Conservation (phyloP, 1,140 invertebrate genomes). For the Penaeus chinensis region DNA sequence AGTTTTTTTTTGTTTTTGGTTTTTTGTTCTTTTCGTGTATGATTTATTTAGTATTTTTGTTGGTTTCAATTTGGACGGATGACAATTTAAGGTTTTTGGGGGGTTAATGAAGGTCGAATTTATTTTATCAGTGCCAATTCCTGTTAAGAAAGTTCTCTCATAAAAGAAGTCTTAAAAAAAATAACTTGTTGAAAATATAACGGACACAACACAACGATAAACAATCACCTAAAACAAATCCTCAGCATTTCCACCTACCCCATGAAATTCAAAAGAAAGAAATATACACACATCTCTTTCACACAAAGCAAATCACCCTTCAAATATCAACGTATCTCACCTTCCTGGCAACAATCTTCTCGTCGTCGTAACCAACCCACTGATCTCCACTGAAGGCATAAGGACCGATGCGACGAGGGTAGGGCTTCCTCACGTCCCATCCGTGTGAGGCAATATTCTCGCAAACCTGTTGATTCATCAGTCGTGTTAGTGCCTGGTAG, state of each 20-base stretch:
- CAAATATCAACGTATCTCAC: slow-evolving; percentile 24
- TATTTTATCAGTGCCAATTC: no score
- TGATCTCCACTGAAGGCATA: slow-evolving; percentile 88
- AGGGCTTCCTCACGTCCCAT: slow-evolving; percentile 85
- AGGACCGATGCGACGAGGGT: slow-evolving; percentile 85
- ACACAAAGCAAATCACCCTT: background rate
- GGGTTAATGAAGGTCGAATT: no score
- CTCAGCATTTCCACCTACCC: no score
- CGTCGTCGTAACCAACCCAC: slow-evolving; percentile 96
- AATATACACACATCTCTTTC: no score
- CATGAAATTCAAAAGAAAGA: no score
- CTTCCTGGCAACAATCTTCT: slow-evolving; percentile 78
- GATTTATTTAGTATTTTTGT: background rate
- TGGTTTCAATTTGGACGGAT: no score
- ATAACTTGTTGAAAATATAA: background rate
- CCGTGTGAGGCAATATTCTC: slow-evolving; percentile 78
- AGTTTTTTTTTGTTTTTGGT: background rate
- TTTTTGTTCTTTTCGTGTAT: background rate
- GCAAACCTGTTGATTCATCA: slow-evolving; percentile 78
- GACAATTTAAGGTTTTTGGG: no score
- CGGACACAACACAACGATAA: background rate
- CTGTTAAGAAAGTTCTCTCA: no score
- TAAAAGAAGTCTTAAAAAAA: no score
- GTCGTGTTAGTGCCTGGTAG: no score
- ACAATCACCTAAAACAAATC: background rate